Conservation (phyloP, 1,140 invertebrate genomes). For the Drosophila subpulchrella region DNA sequence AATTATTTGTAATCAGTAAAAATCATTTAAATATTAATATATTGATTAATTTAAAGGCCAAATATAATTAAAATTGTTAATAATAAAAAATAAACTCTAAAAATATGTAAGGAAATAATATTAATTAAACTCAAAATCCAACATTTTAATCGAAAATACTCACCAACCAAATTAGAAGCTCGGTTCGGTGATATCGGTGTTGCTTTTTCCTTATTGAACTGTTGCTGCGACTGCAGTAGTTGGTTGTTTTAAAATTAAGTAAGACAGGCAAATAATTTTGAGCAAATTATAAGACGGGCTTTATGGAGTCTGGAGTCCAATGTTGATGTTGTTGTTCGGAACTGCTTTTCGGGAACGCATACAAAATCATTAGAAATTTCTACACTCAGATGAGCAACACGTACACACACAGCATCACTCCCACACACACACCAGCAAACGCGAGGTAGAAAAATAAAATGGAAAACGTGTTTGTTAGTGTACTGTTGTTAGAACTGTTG, state of each 20-base stretch:
- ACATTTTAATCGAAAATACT: neutral
- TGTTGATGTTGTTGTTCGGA: slow-evolving; percentile 35
- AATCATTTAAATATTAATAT: too few relatives aligned
- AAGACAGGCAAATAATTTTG: neutral
- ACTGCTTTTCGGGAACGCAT: slow-evolving; percentile 37
- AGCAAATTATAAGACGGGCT: slow-evolving; percentile 14
- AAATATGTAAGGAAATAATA: too few relatives aligned
- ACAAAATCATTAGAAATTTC: slow-evolving; percentile 57
- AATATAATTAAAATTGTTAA: too few relatives aligned
- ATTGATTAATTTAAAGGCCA: too few relatives aligned
- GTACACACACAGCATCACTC: slow-evolving; percentile 43
- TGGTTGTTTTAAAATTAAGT: slow-evolving; percentile 6
- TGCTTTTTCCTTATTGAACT: too few relatives aligned
- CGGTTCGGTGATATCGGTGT: too few relatives aligned
- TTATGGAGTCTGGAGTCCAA: slow-evolving; percentile 15
- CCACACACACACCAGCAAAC: slow-evolving; percentile 49
- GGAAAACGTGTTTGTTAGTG: slow-evolving; percentile 46
- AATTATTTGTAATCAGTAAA: too few relatives aligned
- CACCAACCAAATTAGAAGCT: slow-evolving; percentile 1
- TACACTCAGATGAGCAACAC: slow-evolving; percentile 41
- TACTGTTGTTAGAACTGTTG: slow-evolving; percentile 68
- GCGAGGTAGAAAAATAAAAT: slow-evolving; percentile 18
- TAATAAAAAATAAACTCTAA: too few relatives aligned
- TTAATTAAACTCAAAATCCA: too few relatives aligned
- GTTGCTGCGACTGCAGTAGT: neutral